Evolutionary conservation across 2,113 vertebrate genomes (phyloP), one percentile per base, ranked within the genome.

Genomic region (Symphodus melops): DNA sequence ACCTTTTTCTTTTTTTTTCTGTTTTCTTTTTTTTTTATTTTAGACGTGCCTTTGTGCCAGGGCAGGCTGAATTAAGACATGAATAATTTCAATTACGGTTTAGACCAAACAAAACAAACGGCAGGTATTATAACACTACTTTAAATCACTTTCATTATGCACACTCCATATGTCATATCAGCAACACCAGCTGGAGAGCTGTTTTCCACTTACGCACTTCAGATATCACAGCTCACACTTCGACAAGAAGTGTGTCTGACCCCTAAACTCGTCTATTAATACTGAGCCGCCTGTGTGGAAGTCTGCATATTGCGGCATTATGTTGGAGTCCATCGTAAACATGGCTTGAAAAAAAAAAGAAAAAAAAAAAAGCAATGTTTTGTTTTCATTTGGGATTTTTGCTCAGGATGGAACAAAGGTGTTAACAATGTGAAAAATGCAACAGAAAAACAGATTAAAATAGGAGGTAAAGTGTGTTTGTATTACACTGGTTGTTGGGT

Each of bases 121-220:
- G 67, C 61, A 77, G 53, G 66, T 81, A 80, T 48, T 42, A 66
- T 79, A 54, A 55, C 55, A 68, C 59, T 17, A 12, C 14, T 51
- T 68, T 42, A 62, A 68, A 83, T 66, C 36, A 12, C 33, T 68
- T 51, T 51, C 41, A 19, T 28, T 28, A 41, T 28, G 12, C 73
- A 66, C 54, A 11, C 49, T 75, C 75, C 67, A 83, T 76, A 85
- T 87, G 84, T 78, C 41, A 49, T n/a, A 39, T 75, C n/a, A n/a
- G 49, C 60, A 60, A 72, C 46, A 41, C 84, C 80, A 85, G 73
- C 81, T 80, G 75, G 84, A 59, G 55, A 74, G 61, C 28, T 44
- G 68, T 51, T 80, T 48, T 75, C 58, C 60, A 72, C 68, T 68
- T 46, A 28, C 67, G 67, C 44, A 61, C 76, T 79, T 69, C 71